A percentile compares a stretch with the other conserved stretches of the same genome.
Evolutionary conservation across 2,113 vertebrate genomes (phyloP).

Genomic region (Passer montanus): DNA sequence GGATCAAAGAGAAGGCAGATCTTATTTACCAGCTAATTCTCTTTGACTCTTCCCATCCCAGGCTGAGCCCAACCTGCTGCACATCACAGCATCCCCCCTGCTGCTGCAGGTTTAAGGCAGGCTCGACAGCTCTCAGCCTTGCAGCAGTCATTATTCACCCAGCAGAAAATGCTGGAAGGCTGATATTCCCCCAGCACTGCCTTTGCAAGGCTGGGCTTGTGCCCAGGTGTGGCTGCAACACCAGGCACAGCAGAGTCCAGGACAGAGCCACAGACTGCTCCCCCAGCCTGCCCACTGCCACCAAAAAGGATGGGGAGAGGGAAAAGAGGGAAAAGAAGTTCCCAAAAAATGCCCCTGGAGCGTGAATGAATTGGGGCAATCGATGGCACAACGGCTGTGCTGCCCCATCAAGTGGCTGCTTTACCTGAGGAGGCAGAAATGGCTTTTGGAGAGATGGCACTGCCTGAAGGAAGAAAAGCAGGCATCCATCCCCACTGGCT

Average conservation of each 20-base stretch:
- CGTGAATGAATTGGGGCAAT: not conserved
- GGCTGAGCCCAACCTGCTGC: not conserved
- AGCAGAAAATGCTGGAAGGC: not conserved
- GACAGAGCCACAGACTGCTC: not conserved
- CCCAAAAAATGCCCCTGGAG: not conserved
- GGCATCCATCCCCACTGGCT: not conserved
- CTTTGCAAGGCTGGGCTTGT: not conserved
- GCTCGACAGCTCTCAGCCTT: not conserved
- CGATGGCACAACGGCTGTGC: fast-evolving
- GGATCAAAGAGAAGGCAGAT: conserved; percentile 42
- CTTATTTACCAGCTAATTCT: conserved; percentile 60
- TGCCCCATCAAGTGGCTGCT: not conserved
- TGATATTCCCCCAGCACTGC: not conserved
- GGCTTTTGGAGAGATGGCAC: not conserved
- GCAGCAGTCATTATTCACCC: not conserved
- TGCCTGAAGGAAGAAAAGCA: not conserved
- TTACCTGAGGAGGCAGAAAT: not conserved
- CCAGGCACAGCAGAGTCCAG: fast-evolving
- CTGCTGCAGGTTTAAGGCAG: not conserved
- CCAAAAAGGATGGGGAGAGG: not conserved
- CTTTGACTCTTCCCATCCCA: conserved; percentile 38
- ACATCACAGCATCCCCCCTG: not conserved
- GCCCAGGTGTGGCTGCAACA: not conserved
- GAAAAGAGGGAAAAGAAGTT: not conserved
- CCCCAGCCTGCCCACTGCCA: not conserved